A percentile compares a stretch with the other conserved stretches of the same genome.
Evolutionary conservation across 2,113 vertebrate species (phyloP).

Genomic region (Sylvia atricapilla): DNA sequence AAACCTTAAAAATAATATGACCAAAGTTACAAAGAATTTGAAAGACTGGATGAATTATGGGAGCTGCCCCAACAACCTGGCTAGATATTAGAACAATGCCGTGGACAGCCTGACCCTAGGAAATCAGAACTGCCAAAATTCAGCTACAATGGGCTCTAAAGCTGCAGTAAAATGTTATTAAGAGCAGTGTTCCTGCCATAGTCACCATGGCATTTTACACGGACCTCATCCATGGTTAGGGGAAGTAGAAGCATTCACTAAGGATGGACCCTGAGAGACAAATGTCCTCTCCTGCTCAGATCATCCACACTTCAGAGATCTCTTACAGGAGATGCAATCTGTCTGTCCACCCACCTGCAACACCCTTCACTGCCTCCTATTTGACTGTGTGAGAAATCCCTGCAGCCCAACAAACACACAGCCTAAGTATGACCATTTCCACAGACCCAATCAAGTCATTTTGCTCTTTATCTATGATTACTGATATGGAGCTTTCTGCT

Average conservation of each 20-base stretch:
- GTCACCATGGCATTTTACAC: background rate
- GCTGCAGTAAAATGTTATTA: background rate
- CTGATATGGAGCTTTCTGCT: background rate
- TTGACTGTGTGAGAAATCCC: background rate
- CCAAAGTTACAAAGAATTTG: background rate
- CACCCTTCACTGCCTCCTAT: background rate
- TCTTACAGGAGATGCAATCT: background rate
- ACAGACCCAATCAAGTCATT: background rate
- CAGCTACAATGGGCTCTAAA: background rate
- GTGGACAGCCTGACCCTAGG: background rate
- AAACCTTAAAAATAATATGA: background rate
- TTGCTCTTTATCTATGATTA: background rate
- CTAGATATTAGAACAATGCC: background rate
- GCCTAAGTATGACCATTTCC: background rate
- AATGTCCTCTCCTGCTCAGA: background rate
- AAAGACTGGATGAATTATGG: background rate
- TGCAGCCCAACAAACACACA: background rate
- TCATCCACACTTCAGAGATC: background rate
- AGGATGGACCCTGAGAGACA: background rate
- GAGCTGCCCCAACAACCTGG: background rate
- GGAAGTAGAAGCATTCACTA: background rate
- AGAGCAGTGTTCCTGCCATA: background rate
- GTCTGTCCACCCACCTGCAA: background rate
- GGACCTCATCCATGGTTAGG: fast-evolving
- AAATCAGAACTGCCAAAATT: background rate